Conservation (phyloP, 2,797 vertebrate genomes). For the Graptemys geographica region DNA sequence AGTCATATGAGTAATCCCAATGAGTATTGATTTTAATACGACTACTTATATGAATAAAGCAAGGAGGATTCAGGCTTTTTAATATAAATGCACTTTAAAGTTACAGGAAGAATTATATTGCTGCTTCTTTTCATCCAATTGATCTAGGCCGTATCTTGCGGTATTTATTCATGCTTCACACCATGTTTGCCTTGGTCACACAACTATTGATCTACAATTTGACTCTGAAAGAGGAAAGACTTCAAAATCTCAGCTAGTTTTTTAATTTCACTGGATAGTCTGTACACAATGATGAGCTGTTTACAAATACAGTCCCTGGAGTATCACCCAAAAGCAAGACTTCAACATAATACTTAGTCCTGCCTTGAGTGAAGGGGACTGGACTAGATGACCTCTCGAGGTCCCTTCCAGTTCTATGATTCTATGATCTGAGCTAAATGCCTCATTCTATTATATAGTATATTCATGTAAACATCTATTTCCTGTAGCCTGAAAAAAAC, state of each 20-base stretch:
- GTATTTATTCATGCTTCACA: not conserved
- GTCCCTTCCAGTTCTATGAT: too few relatives aligned
- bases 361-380: too few relatives aligned
- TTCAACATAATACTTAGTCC: not conserved
- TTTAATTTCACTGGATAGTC: not conserved
- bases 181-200: not conserved
- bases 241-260: slow-evolving; percentile 2
- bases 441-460: not conserved
- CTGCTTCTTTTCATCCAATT: not conserved
- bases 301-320: not conserved
- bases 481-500: not conserved
- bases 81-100: not conserved
- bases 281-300: not conserved
- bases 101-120: not conserved
- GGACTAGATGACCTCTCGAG: too few relatives aligned
- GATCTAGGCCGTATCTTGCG: not conserved
- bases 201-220: not conserved
- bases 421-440: not conserved
- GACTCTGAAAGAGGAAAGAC: not conserved
- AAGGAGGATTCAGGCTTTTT: not conserved
- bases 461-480: not conserved
- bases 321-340: not conserved
- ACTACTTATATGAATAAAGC: fast-evolving
- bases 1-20: not conserved
- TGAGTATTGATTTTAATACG: not conserved